Base-by-base conservation (phyloP, 2,797 vertebrate species). In the Eulemur mongoz region DNA sequence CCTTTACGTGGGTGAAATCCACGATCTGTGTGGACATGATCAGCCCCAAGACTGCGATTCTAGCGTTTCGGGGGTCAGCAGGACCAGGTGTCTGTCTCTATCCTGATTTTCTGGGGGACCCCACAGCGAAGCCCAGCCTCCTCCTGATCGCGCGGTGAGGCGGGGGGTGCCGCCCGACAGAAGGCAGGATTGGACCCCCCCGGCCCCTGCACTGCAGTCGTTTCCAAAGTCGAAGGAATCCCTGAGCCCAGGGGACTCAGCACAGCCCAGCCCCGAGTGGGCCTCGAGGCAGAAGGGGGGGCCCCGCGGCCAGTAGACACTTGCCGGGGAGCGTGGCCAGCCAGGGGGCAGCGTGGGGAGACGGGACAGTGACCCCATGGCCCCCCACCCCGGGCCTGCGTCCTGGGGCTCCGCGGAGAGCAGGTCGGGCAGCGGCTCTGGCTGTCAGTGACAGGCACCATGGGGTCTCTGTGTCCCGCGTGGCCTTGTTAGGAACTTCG, bases 21-120 rank as follows among this genome's bases (percentile, higher is more conserved):
- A 6, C 17, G 20, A 9, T 35, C 35, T 17, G 0, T 0, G 0
- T 15, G 11, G 25, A 27, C 32, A 1, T 0, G 5, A 35, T 30
- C 35, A 43, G 9, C 23, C n/a, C 82, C 32, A 12, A 32, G 22
- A 32, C 48, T 50, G 18, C 30, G 8, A 2, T 38, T 81, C 27
- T 20, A 65, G 57, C 43, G 48, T 54, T 14, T 7, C 50, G 17
- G 32, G 32, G 57, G 1, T 40, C 67, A 8, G 8, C 35, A 57
- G 69, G 30, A 11, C 23, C 30, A 5, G 6, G 7, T 38, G 14
- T 27, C 48, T 50, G 12, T 85, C 43, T 61, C 35, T 50, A 6
- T 12, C 81, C 52, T 45, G 32, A 35, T 91, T 81, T 54, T 61
- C 43, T 54, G 65, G 35, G 18, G 25, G 65, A 15, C 27, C 63